These are phyloP conservation scores for Myotis myotis DNA, from an alignment of 2,797 vertebrate genomes.

Conservation along the genomic window DNA sequence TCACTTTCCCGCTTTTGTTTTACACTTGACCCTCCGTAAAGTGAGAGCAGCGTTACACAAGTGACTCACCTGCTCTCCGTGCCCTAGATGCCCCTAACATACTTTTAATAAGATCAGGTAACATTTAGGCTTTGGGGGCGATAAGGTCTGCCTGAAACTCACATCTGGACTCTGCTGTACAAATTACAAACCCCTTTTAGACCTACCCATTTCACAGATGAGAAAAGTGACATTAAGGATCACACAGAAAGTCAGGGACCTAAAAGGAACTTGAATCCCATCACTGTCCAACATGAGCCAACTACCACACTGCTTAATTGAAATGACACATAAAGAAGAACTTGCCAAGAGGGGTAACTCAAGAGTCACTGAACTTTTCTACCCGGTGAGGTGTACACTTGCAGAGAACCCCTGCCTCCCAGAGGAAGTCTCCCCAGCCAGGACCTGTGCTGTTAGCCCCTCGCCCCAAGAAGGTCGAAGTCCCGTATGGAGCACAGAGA, in stretches of 20 bases:
- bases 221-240: neutral
- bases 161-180: neutral
- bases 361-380: neutral
- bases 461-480: neutral
- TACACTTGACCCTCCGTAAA: neutral
- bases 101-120: neutral
- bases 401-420: neutral
- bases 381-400: neutral
- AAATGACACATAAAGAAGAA: neutral
- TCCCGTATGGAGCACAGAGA: neutral
- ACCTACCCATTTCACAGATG: neutral
- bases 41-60: neutral
- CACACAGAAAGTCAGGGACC: neutral
- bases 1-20: neutral
- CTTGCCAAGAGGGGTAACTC: neutral
- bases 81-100: neutral
- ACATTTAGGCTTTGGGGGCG: neutral
- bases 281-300: neutral
- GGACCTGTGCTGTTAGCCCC: neutral
- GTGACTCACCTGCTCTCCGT: neutral
- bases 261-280: neutral
- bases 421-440: neutral
- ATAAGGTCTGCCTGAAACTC: neutral
- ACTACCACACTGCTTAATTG: neutral
- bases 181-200: neutral